These are phyloP conservation scores for Clitarchus hookeri DNA, from an alignment of 2,888 invertebrate species.

Conservation along the genomic window DNA sequence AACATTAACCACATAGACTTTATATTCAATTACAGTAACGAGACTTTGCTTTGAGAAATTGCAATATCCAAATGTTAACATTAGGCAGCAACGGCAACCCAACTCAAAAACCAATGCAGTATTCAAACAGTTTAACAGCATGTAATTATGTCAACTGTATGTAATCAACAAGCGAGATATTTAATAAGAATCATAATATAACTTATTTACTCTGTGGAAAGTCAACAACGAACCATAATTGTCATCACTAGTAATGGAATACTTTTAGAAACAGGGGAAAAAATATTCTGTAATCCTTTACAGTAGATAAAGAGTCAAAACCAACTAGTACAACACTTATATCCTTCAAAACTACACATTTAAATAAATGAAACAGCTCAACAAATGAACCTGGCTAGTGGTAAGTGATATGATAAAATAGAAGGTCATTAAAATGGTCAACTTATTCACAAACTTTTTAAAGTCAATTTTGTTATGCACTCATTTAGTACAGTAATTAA, in stretches of 20 bases:
- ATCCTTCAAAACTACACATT: background rate
- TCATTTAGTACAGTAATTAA: no score
- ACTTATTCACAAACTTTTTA: background rate
- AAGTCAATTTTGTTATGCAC: no score
- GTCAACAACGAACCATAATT: background rate
- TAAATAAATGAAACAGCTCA: background rate
- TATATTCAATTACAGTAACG: background rate
- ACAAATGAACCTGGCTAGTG: background rate
- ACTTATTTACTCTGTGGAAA: no score
- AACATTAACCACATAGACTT: slow-evolving; percentile 7
- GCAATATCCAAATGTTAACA: background rate
- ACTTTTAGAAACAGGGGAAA: background rate
- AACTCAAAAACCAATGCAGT: background rate
- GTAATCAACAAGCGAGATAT: background rate
- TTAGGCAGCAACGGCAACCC: background rate
- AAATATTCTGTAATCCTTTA: background rate
- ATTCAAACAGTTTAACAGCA: background rate
- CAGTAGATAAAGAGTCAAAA: no score
- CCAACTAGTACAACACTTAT: background rate
- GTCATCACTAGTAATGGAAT: background rate
- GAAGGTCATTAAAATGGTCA: background rate
- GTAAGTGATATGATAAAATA: background rate
- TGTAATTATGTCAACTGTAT: background rate
- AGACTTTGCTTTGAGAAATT: background rate
- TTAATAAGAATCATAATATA: no score